These are phyloP conservation scores for Hypothenemus hampei DNA, from an alignment of 1,140 invertebrate genomes.

Conservation along the genomic window DNA sequence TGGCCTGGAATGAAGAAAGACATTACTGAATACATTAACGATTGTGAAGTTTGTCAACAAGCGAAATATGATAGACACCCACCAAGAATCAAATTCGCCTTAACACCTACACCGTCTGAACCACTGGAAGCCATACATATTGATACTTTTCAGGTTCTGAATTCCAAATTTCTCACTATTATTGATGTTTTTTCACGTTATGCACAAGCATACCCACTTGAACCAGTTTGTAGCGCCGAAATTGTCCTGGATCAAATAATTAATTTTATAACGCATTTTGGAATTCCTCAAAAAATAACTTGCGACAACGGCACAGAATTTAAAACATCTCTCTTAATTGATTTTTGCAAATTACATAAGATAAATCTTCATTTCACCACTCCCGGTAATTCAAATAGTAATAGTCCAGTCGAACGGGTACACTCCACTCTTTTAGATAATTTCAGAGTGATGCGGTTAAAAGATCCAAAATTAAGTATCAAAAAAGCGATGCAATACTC, in stretches of 20 bases:
- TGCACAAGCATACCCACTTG: conserved; percentile 1
- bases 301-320: conserved; percentile 16
- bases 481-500: conserved; percentile 4
- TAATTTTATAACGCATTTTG: conserved; percentile 3
- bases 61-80: conserved; percentile 10
- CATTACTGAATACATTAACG: conserved; percentile 5
- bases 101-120: conserved; percentile 10
- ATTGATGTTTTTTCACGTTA: conserved; percentile 9
- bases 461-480: not conserved
- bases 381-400: conserved; percentile 11
- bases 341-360: conserved; percentile 16
- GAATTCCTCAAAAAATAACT: conserved; percentile 9
- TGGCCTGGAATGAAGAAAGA: conserved; percentile 10
- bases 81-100: conserved; percentile 1
- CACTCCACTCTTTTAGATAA: conserved; percentile 16
- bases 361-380: conserved; percentile 23
- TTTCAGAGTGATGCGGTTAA: not conserved
- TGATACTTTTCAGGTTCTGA: conserved; percentile 11
- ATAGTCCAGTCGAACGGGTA: conserved; percentile 18
- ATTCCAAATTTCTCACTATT: conserved; percentile 9
- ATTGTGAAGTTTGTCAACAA: conserved; percentile 10
- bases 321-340: conserved; percentile 7
- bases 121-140: conserved; percentile 14
- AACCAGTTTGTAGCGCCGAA: not conserved
- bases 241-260: conserved; percentile 2